Evolutionary conservation across 2,888 invertebrate species (phyloP), one percentile per base, ranked within the genome.

Genomic region (Chydorus sphaericus): DNA sequence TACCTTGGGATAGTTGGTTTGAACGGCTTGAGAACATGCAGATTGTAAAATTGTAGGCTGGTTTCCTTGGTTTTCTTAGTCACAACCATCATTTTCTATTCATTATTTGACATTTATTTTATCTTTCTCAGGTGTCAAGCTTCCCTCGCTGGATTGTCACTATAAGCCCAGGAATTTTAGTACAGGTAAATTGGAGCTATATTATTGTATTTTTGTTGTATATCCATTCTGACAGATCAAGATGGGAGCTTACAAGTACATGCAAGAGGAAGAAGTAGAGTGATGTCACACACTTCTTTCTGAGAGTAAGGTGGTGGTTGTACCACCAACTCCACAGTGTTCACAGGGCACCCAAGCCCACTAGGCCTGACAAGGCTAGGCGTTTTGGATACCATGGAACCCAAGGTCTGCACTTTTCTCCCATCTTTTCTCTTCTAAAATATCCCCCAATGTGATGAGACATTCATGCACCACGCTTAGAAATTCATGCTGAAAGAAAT

Each of bases 221-320:
- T n/a, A n/a, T n/a, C n/a, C n/a, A n/a, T n/a, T n/a, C n/a, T n/a
- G n/a, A 18, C 23, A 23, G 44, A 44, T 30, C 58, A 66, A 59
- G 44, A 99, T 98, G 98, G 98, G 98, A 73, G 97, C 96, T 68
- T 97, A 98, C 79, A 93, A 96, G 75, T 99, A 97, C 76, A 92
- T 98, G 78, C 93, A 94, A 74, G 98, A 99, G 97, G 67, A 98
- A 99, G 78, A 99, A 99, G 78, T 97, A 99, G 77, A 91, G 93
- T 73, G 98, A 99, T 84, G 94, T 94, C 66, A 83, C 99, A 79
- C 83, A 96, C 65, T 99, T 93, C 72, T 77, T 98, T 69, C 81
- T 94, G 63, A 88, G 98, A 69, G 81, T 98, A 60, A 80, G 98
- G 66, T 92, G 93, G 65, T 99, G 98, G 98, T 96, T 98, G 69